Evolutionary conservation across 2,113 vertebrate genomes (phyloP), one percentile per base, ranked within the genome.

Genomic region (Cryptomyrus ogoouensis): DNA sequence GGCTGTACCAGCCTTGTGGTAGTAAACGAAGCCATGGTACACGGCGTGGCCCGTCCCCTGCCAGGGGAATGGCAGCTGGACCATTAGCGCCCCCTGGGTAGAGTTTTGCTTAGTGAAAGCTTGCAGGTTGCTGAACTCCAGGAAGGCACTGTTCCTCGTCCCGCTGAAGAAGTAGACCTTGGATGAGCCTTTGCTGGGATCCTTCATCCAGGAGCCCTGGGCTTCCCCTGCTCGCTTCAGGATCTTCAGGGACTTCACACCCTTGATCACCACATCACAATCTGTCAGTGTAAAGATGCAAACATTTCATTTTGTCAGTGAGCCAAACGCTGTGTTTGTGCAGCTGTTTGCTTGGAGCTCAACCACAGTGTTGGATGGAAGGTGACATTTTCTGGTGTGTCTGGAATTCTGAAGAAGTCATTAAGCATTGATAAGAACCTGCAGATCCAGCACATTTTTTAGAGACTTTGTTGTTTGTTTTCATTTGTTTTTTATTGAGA

Each of bases 121-220:
- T 74, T 95, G 95, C 7, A 98, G 94, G 9, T 96, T 97, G 89
- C 92, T 46, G 89, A 97, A 99, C 93, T 97, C 97, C 89, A 96
- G 93, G 91, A 98, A 7, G 15, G 95, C 95, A 8, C 95, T 90
- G 91, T 97, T 98, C 86, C 92, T 95, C 24, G 96, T 92, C 44
- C 97, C 97, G 7, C 94, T 96, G 70, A 99, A 95, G 92, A 98
- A 94, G 93, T 98, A 99, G 90, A 98, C 96, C 94, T 98, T 98
- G 0, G 92, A 2, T 17, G 97, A 97, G 35, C 95, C 94, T 88
- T 95, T 94, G 17, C 93, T 94, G 6, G 96, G 95, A 91, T 99
- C 97, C 94, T 97, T 98, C 95, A 99, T 96, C 98, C 98, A 99
- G 91, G 96, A 97, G 3, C 98, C 98, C 0, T 94, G 88, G 4